A percentile compares a stretch with the other conserved stretches of the same genome.
phyloP scores from a whole-genome alignment of 2,797 vertebrate genomes.

The Rhincodon typus region DNA sequence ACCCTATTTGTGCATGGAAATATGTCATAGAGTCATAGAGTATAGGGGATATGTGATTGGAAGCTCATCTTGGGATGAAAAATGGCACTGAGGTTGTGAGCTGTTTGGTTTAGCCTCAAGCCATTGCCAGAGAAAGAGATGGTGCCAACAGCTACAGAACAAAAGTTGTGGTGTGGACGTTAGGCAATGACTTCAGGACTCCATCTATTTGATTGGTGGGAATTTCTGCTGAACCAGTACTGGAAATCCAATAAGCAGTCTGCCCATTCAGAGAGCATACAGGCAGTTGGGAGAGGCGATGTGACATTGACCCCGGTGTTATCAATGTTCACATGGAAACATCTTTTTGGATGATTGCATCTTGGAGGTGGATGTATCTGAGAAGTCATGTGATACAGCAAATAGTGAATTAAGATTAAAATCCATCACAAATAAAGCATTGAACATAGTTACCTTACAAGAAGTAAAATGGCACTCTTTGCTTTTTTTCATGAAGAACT shows the following conservation, averaged over 20 bases:
- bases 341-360: neutral
- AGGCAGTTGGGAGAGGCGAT: neutral
- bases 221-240: neutral
- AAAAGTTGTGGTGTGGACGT: too few relatives aligned
- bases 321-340: neutral
- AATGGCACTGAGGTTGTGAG: neutral
- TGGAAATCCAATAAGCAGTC: neutral
- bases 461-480: neutral
- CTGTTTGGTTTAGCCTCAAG: neutral
- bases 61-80: neutral
- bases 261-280: neutral
- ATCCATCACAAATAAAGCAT: neutral
- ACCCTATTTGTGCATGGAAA: too few relatives aligned
- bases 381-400: neutral
- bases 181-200: too few relatives aligned
- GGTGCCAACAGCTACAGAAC: too few relatives aligned
- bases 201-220: neutral
- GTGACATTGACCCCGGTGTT: neutral
- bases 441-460: neutral
- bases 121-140: neutral
- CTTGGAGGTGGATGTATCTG: neutral
- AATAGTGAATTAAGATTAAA: neutral
- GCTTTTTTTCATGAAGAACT: neutral
- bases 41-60: neutral
- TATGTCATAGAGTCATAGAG: too few relatives aligned